Base-by-base conservation (phyloP, 2,888 invertebrate species). In the Sarcophaga subvicina region DNA sequence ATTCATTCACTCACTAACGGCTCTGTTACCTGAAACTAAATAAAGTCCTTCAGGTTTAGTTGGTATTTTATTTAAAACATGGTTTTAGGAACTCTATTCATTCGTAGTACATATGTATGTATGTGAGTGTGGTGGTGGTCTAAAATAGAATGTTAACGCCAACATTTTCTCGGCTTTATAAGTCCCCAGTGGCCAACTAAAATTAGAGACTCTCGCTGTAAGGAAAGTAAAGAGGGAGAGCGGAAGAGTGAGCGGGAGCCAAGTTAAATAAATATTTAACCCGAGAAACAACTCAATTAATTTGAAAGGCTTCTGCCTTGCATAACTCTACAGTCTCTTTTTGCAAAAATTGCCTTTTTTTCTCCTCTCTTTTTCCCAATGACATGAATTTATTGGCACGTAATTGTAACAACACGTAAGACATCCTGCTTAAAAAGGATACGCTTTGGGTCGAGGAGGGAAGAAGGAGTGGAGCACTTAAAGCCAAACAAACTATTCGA, bases 201-300 rank as follows among this genome's bases (percentile, higher is more conserved):
- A 92, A 91, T 89, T 90, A 89, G 75, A 76, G 86, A 89, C 37
- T 10, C 10, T 37, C 2, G 8, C 6, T 37, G 3, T 2, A 37
- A 37, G 37, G 37, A 37, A 17, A 17, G 17, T 12, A 54, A 17
- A 14, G 54, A 12, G 12, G 3, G 0, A 54, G 17, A 14, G 6
- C 0, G 54, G 17, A 3, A 17, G 54, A 14, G 14, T 0, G 14
- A 14, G 10, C 2, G 12, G 14, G 17, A 88, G 88, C 88, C 89
- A 88, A 90, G 88, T 86, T 85, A 87, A 83, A 88, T 91, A 92
- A 92, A 92, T 92, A 92, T 92, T 92, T 92, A 92, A 92, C 90
- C 89, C 88, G 80, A 10, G 37, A 67, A 86, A 91, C 92, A 92
- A 92, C 92, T 92, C 92, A 92, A 92, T 92, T 92, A 92, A 92